Evolutionary conservation across 2,797 vertebrate species (phyloP).

Genomic region (Hippopotamyrus pictus): DNA sequence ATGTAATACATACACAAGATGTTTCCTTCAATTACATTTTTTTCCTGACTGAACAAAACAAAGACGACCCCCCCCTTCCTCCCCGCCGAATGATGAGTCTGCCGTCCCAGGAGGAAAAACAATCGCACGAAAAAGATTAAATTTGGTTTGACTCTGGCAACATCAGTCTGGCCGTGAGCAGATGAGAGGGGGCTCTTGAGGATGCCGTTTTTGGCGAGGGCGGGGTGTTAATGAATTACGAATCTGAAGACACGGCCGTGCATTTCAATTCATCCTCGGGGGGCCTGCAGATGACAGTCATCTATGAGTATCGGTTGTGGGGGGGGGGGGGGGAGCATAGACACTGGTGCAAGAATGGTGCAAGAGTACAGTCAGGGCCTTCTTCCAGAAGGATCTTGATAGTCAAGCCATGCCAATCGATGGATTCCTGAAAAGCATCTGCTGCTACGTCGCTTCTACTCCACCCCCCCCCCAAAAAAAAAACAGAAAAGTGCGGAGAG

Average conservation of each 20-base stretch:
- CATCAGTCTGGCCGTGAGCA: neutral
- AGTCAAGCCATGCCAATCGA: neutral
- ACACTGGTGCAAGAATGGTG: neutral
- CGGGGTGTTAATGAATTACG: neutral
- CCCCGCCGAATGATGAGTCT: neutral
- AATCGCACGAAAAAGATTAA: neutral
- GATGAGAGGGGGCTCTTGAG: neutral
- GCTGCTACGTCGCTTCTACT: neutral
- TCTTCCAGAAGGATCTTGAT: neutral
- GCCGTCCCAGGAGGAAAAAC: neutral
- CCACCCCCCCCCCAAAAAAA: neutral
- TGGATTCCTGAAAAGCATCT: neutral
- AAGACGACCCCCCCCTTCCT: neutral
- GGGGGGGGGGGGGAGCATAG: neutral
- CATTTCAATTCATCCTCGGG: neutral
- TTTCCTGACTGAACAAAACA: neutral
- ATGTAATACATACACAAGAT: slow-evolving; percentile 27
- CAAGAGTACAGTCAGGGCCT: neutral
- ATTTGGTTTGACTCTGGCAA: neutral
- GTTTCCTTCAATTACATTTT: slow-evolving; percentile 15
- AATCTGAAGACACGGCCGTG: neutral
- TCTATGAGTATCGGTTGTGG: neutral
- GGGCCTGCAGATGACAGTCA: neutral
- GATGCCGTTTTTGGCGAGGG: neutral
- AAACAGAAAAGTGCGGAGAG: neutral